Base-by-base conservation (phyloP, 2,888 invertebrate genomes). In the Tenthredo mesomela region DNA sequence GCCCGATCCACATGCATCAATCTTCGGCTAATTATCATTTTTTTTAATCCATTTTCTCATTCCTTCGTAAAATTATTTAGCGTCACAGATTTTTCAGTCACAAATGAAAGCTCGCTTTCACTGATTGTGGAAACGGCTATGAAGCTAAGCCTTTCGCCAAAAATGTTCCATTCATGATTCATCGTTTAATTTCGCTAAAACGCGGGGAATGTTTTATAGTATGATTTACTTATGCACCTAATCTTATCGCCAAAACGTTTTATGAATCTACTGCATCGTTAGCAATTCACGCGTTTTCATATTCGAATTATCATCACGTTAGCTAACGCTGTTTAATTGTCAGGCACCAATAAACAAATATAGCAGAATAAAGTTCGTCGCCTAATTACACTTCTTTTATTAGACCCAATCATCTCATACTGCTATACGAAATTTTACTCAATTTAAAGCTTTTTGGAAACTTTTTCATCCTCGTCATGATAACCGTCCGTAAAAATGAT, bases 171-270 rank as follows among this genome's bases (percentile, higher is more conserved):
- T 73, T 43, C n/a, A 73, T 73, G 43, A 73, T 73, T 73, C 71
- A 73, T 73, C 43, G 71, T 73, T 73, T 43, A 73, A 73, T 73
- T 73, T 73, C 15, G 71, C 40, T 73, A 73, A 73, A 43, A 73
- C 21, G 71, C 12, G 0, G 33, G 33, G 33, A 12, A 18, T 33
- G 33, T 67, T 67, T 15, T 67, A 33, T 15, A 67, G 67, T 3
- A 67, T 67, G 33, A 67, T 67, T 67, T 33, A 67, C n/a, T n/a
- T n/a, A n/a, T n/a, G 33, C 15, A 33, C 67, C 67, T 67, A 33
- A 67, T 67, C 33, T 67, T 18, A 67, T 67, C 67, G 67, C 6
- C 12, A 6, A 33, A 67, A 25, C 15, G 67, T 67, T 67, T 33
- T 33, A 67, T 67, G 67, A 25, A 12, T 29, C 29, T 33, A 67